Base-by-base conservation (phyloP, 2,113 vertebrate species). In the Cygnus buccinator region DNA sequence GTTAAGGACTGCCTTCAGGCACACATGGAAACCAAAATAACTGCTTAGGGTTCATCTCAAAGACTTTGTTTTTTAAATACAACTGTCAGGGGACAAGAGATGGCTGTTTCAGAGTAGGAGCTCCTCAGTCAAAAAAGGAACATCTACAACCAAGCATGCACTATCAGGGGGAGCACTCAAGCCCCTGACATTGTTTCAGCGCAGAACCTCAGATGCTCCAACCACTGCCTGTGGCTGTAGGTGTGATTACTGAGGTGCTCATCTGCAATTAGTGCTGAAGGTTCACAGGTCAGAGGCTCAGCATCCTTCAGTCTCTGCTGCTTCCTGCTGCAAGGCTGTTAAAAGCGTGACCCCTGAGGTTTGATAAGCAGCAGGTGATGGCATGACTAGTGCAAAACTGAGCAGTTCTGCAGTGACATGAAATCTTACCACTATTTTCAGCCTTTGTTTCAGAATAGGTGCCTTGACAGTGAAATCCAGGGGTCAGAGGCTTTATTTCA, bases 81-180 rank as follows among this genome's bases (percentile, higher is more conserved):
- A 20, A 41, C 66, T 9, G 13, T 10, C 28, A 41, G 25, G 28
- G 62, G 23, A 52, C 41, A 10, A n/a, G 70, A 29, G 54, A 2
- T 25, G 43, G 18, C 77, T 23, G n/a, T n/a, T 70, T 35, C 52
- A 35, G 39, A 41, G 21, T 1, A 61, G 68, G 35, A 90, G 54
- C 68, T 76, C n/a, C 78, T 70, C 18, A 3, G 28, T 10, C 52
- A 15, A 39, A 58, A 7, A 22, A 44, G 19, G 26, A 67, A 67
- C 44, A 31, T 7, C 21, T 3, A 11, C 23, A 46, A n/a, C 57
- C 29, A 33, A 5, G 5, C 4, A 0, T 3, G 43, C 10, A 0
- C 59, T 55, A n/a, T 13, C 17, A 4, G n/a, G 28, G 20, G 25
- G 25, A 46, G 52, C 14, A 6, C 43, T 61, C 25, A 4, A 52